Base-by-base conservation (phyloP, 1,140 invertebrate genomes). In the Nixonia krombeini region DNA sequence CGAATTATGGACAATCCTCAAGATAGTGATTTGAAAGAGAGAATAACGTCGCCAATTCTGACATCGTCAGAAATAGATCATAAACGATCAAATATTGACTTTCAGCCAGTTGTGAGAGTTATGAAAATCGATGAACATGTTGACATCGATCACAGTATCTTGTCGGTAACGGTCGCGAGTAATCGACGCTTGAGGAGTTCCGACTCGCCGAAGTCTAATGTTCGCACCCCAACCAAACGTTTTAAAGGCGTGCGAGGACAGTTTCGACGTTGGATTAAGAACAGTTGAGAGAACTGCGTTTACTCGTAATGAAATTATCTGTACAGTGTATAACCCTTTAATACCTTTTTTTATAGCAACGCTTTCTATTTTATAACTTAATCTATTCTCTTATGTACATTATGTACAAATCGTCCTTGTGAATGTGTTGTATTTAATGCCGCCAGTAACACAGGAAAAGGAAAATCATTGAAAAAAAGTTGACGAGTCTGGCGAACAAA, bases 121-220 rank as follows among this genome's bases (percentile, higher is more conserved):
- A 84, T 81, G 80, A 85, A 85, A 33, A 82, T 85, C 33, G 83
- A 85, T 7, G 81, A 84, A 16, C 79, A 80, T 33, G 81, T 84
- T 2, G 83, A 85, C 16, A 79, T 82, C 47, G 83, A 85, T 55
- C 78, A 80, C 37, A 76, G 74, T 72, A 79, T 84, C 70, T 57
- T 83, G 6, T 83, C 81, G 35, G 82, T 84, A 6, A 76, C 82
- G 0, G 78, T 85, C 0, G 81, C 81, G 4, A 84, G 81, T 42
- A 85, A 85, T 55, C 71, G 83, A 17, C 63, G 82, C 6, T 66
- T 85, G 18, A 82, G 82, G 80, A 85, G 83, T 58, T 84, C 83
- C 4, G 74, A 70, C 37, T 82, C 80, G 1, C 72, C 80, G 1
- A 76, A 75, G 7, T 76, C 77, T 0, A 75, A 62, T 9, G 33